These are phyloP conservation scores for Antechinus flavipes DNA, from an alignment of 2,113 vertebrate genomes.

Conservation along the genomic window DNA sequence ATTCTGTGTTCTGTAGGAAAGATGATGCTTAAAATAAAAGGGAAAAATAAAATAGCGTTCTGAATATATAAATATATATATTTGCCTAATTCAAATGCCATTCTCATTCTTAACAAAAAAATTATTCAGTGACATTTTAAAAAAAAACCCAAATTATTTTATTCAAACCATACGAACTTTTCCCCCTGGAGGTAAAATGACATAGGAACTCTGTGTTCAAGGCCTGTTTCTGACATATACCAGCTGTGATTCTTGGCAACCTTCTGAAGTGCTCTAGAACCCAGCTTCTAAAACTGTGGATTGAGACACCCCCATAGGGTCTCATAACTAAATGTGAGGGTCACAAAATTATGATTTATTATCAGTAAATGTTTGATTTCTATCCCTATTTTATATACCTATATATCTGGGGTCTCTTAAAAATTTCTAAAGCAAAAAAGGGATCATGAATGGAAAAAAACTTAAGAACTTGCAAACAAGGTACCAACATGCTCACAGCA, in stretches of 20 bases:
- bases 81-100: neutral
- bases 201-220: neutral
- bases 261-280: too few species aligned
- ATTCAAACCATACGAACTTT: neutral
- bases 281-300: too few species aligned
- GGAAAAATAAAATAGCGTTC: neutral
- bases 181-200: too few species aligned
- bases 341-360: too few species aligned
- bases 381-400: too few species aligned
- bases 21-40: neutral
- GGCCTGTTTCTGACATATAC: neutral
- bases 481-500: neutral
- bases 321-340: too few species aligned
- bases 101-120: neutral
- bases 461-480: neutral
- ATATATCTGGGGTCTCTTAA: too few species aligned
- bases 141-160: neutral
- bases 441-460: too few species aligned
- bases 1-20: conserved; percentile 1
- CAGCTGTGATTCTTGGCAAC: neutral
- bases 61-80: neutral
- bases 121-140: neutral
- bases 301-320: too few species aligned
- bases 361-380: too few species aligned
- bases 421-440: too few species aligned